These are phyloP conservation scores for Lagopus leucura DNA, from an alignment of 2,113 vertebrate genomes.

Conservation along the genomic window DNA sequence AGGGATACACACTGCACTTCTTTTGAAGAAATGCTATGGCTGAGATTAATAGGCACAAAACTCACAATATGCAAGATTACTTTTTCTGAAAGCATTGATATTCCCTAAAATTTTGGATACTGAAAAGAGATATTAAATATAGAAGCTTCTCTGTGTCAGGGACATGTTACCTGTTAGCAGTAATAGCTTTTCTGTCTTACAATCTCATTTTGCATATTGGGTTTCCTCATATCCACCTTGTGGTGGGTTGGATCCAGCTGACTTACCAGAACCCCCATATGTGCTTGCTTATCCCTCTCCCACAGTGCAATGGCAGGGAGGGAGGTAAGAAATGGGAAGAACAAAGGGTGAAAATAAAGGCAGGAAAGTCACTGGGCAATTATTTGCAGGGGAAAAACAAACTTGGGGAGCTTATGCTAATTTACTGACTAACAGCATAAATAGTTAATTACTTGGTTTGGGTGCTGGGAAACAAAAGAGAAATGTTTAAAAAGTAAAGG, in stretches of 20 bases:
- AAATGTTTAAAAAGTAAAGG: neutral
- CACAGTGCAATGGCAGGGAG: fast-evolving
- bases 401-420: neutral
- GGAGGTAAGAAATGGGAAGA: neutral
- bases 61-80: neutral
- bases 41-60: slow-evolving; percentile 8
- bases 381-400: neutral
- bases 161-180: neutral
- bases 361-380: neutral
- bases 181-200: neutral
- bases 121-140: neutral
- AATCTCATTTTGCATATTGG: neutral
- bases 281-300: neutral
- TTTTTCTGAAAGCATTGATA: neutral
- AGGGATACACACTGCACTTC: neutral
- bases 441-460: neutral
- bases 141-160: neutral
- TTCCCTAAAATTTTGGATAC: neutral
- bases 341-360: neutral
- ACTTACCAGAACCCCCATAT: neutral
- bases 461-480: neutral
- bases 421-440: neutral
- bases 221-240: neutral
- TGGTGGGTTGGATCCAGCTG: neutral
- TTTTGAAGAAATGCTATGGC: neutral